Percentiles rank a stretch among this genome's conserved stretches.
These are phyloP conservation scores for Gasteruption jaculator DNA, from an alignment of 2,888 invertebrate species.

Conservation along the genomic window DNA sequence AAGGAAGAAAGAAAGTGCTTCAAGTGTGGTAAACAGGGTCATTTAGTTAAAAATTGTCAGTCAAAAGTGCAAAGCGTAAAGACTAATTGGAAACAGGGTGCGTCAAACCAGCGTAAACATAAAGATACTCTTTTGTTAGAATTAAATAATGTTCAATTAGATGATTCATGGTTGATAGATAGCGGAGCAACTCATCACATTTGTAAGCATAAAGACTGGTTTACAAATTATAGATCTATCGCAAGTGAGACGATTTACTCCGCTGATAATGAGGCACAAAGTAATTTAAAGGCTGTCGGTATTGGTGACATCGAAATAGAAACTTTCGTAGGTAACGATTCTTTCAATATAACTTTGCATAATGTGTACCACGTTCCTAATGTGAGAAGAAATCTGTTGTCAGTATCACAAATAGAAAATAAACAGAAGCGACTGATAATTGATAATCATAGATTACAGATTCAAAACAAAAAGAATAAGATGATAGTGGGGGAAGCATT, in stretches of 20 bases:
- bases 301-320: conserved; percentile 1
- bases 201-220: not conserved
- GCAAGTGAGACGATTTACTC: not conserved
- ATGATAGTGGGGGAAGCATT: too few relatives aligned
- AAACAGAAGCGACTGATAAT: too few relatives aligned
- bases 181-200: conserved; percentile 6
- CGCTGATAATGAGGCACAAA: not conserved
- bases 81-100: not conserved
- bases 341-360: not conserved
- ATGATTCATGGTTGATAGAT: conserved; percentile 1
- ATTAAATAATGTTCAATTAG: conserved; percentile 4
- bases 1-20: too few relatives aligned
- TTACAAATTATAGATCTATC: not conserved
- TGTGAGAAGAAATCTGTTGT: too few relatives aligned
- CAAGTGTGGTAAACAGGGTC: conserved; percentile 5
- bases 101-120: not conserved
- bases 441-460: too few relatives aligned
- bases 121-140: conserved; percentile 3
- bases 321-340: not conserved
- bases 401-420: too few relatives aligned
- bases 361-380: conserved; percentile 3
- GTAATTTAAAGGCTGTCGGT: not conserved
- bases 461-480: too few relatives aligned
- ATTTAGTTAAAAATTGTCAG: not conserved
- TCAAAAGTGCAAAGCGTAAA: not conserved